Evolutionary conservation across 2,888 invertebrate species (phyloP).

Genomic region (Aplocera efformata): DNA sequence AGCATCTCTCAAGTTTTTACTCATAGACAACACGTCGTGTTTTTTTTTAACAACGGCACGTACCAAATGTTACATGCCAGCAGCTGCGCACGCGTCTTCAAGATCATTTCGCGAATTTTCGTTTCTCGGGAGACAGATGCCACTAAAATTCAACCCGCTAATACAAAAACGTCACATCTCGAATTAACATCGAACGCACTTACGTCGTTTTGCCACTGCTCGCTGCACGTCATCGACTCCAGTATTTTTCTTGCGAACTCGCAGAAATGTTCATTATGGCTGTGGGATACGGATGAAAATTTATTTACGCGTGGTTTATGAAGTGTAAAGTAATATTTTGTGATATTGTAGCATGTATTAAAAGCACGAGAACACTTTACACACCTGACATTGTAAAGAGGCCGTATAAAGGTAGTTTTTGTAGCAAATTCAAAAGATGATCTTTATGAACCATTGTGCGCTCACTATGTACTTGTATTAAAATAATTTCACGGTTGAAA

Average conservation of each 20-base stretch:
- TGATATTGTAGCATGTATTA: constrained; percentile 16
- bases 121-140: constrained; percentile 54
- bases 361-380: constrained; percentile 31
- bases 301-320: constrained; percentile 6
- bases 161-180: constrained; percentile 33
- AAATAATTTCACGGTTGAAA: constrained; percentile 24
- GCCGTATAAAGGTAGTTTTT: constrained; percentile 31
- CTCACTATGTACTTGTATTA: constrained; percentile 10
- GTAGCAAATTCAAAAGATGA: constrained; percentile 26
- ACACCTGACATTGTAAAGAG: constrained; percentile 33
- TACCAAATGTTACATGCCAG: constrained; percentile 65
- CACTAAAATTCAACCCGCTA: constrained; percentile 27
- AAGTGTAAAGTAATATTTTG: constrained; percentile 18
- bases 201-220: constrained; percentile 21
- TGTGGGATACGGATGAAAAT: constrained; percentile 11
- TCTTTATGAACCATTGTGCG: constrained; percentile 28
- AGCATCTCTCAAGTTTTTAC: constrained; percentile 30
- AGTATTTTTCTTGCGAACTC: constrained; percentile 11
- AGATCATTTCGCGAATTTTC: constrained; percentile 68
- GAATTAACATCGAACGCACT: constrained; percentile 10
- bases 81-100: constrained; percentile 58
- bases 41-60: constrained; percentile 58
- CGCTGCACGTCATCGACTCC: constrained; percentile 9
- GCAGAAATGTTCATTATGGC: constrained; percentile 6
- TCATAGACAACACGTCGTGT: constrained; percentile 38